Evolutionary conservation across 2,888 invertebrate genomes (phyloP).

Genomic region (Gibbula magus): DNA sequence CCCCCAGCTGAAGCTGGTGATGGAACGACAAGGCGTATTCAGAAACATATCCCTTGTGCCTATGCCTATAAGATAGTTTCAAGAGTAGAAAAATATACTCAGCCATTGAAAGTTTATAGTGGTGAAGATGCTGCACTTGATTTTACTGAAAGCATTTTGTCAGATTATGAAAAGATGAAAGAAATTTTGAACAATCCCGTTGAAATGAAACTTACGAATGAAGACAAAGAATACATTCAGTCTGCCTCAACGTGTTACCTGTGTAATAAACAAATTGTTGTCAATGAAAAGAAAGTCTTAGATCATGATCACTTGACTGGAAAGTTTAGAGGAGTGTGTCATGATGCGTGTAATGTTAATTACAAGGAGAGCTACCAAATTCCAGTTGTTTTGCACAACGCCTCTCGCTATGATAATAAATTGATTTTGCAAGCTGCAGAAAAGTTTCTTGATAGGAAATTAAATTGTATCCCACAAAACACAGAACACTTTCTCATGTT

Average conservation of each 20-base stretch:
- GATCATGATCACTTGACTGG: neutral
- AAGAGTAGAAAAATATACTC: neutral
- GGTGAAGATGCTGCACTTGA: neutral
- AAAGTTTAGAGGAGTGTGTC: neutral
- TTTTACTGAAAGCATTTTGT: neutral
- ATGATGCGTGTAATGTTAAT: neutral
- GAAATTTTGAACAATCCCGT: too few relatives aligned
- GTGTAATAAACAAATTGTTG: neutral
- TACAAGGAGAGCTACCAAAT: neutral
- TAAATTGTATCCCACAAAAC: neutral
- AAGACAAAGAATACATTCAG: neutral
- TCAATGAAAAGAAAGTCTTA: too few relatives aligned
- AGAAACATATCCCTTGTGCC: neutral
- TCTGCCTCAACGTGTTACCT: neutral
- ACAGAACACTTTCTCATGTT: conserved; percentile 1
- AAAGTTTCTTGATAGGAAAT: neutral
- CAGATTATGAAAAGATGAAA: neutral
- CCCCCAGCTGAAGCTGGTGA: too few relatives aligned
- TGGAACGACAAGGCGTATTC: too few relatives aligned
- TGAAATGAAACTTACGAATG: neutral
- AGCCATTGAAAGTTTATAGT: neutral
- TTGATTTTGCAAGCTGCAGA: too few relatives aligned
- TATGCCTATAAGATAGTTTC: too few relatives aligned
- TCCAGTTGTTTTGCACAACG: neutral
- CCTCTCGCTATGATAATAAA: too few relatives aligned